Evolutionary conservation across 2,888 invertebrate genomes (phyloP), one percentile per base, ranked within the genome.

Genomic region (Meandrusa payeni): DNA sequence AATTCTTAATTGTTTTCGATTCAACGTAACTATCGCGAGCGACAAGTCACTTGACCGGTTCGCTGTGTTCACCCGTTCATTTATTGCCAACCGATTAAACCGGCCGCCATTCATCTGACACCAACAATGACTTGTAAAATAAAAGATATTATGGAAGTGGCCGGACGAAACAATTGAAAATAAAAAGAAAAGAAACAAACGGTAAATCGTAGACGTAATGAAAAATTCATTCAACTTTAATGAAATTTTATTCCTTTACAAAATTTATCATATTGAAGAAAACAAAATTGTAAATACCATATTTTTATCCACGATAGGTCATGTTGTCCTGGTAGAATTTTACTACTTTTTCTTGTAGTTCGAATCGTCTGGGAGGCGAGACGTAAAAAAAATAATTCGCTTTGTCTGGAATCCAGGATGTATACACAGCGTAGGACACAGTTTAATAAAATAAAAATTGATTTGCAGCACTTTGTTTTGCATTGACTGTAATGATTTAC

Each of bases 1-100:
- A 37, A 26, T 24, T 13, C 17, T 37, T 43, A 43, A 43, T 43
- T 36, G 36, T 13, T 23, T 42, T 12, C 24, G 23, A 36, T 33
- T 27, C 19, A 33, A 33, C 19, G 23, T 27, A 31, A 36, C 15
- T 36, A 29, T 42, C 42, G 20, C 23, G 29, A 24, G 12, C 11
- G 11, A 36, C 31, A 28, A 29, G 20, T 42, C 10, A 12, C 24
- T 36, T 12, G 17, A 15, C 29, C 34, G 19, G 36, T 42, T 22
- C 17, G 23, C 24, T 23, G 23, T 17, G 38, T 12, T 11, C 27
- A 19, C 12, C 20, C 27, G 27, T 12, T 20, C 36, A 24, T 31
- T 42, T 42, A 36, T 42, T 24, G 29, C 22, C 28, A 10, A 7
- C 24, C 42, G 36, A 42, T 42, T 36, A 24, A 42, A 29, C 28